phyloP scores from a whole-genome alignment of 2,888 invertebrate species.

The Chymomyza amoena region DNA sequence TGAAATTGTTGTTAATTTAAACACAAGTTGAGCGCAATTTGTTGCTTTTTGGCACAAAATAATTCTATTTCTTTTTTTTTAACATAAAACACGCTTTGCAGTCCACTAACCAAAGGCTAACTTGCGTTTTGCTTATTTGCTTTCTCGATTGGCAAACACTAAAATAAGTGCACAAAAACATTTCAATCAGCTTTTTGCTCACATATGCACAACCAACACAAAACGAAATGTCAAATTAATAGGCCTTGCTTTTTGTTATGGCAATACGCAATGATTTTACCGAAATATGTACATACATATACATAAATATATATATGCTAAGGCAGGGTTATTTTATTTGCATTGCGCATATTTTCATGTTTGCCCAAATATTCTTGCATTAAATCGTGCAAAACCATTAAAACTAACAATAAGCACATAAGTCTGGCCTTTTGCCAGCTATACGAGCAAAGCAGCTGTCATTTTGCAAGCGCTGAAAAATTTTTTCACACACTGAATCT shows the following conservation, averaged over 20 bases:
- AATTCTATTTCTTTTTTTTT: too few species aligned
- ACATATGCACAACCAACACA: conserved; percentile 30
- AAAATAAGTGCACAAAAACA: conserved; percentile 1
- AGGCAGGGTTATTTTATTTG: neutral
- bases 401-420: conserved; percentile 6
- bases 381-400: neutral
- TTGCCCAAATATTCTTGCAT: neutral
- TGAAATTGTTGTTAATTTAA: neutral
- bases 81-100: too few species aligned
- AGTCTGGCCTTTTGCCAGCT: neutral
- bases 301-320: conserved; percentile 30
- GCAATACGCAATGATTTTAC: conserved; percentile 59
- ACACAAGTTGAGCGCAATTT: neutral
- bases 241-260: conserved; percentile 50
- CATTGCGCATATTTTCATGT: neutral
- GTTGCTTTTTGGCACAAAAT: too few species aligned
- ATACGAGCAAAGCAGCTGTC: conserved; percentile 44
- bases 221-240: conserved; percentile 61
- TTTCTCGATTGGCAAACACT: neutral
- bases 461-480: conserved; percentile 34
- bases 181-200: conserved; percentile 3
- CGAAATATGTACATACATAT: conserved; percentile 31
- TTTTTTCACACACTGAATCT: conserved; percentile 13
- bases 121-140: neutral
- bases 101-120: neutral